Evolutionary conservation across 1,140 invertebrate genomes (phyloP), one percentile per base, ranked within the genome.

Genomic region (Teleopsis dalmanni): DNA sequence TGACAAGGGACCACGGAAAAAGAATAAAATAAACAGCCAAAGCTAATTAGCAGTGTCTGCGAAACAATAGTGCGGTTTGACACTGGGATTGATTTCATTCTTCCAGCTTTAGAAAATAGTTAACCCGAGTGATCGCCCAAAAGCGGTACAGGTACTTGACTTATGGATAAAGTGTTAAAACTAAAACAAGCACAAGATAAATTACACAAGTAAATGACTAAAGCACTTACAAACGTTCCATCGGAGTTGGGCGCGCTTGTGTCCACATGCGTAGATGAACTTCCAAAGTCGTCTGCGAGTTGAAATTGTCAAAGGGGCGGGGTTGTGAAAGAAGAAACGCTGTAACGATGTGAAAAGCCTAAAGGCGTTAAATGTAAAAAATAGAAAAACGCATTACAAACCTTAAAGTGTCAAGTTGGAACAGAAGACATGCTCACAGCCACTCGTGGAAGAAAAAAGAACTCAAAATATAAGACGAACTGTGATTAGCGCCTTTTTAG

Each of bases 131-230:
- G n/a, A n/a, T n/a, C n/a, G n/a, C n/a, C n/a, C n/a, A n/a, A n/a
- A n/a, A n/a, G n/a, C n/a, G n/a, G n/a, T n/a, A n/a, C n/a, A n/a
- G n/a, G n/a, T n/a, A n/a, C n/a, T n/a, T n/a, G n/a, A n/a, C n/a
- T n/a, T n/a, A n/a, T n/a, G n/a, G n/a, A n/a, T n/a, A n/a, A n/a
- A 45, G 49, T 51, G 49, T 51, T 51, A 51, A 51, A 51, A 51
- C 37, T 47, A 51, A 51, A 51, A 51, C 33, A 51, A 51, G 49
- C 49, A 25, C 40, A 51, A 51, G 49, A 51, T 51, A 51, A 51
- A 51, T 51, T 51, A 51, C 49, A 51, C 49, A 51, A 51, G 43
- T 51, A 51, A 51, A 51, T 51, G 49, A 50, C 40, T 42, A 43
- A 43, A 43, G 22, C 41, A 43, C 41, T 43, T 43, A 29, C 31